Evolutionary conservation across 2,888 invertebrate species (phyloP), one percentile per base, ranked within the genome.

Genomic region (Scaptomyza reducta): DNA sequence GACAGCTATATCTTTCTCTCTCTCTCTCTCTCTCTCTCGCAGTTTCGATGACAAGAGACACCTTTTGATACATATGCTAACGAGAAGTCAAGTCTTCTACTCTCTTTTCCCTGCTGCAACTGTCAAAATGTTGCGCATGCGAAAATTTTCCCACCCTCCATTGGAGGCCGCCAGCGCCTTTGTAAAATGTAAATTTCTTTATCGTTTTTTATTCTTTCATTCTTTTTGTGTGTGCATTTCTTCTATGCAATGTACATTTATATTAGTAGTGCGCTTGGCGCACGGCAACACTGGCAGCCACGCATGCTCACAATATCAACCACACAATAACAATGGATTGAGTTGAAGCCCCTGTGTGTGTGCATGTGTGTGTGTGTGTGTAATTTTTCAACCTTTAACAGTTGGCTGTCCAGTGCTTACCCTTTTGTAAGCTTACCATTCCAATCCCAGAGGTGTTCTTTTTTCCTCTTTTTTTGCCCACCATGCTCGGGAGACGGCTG

Each of bases 81-180:
- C 82, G 82, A 83, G 82, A 83, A 79, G 85, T 57, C 54, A 38
- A 50, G 50, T 25, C 25, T 11, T 25, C 11, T 29, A 10, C n/a
- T 35, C 27, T 29, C 35, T 7, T 27, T 9, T 7, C 40, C 51
- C 49, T 79, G 65, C 58, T 25, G 64, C 63, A 66, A 66, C 82
- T 85, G 82, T 83, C 82, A 83, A 83, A 85, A 83, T 70, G 79
- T 75, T 75, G 81, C 76, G 59, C 74, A 79, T 82, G 80, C 67
- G 82, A 82, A 82, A 72, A 85, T 77, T 85, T 83, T 83, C 82
- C 82, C 82, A 83, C 82, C 82, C 82, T 85, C 82, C 82, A 82
- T 85, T 79, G 79, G 79, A 63, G 82, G 81, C 75, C 69, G 70
- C 62, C 57, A 11, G 44, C 31, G 72, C 74, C 65, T 77, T 72